Evolutionary conservation across 2,113 vertebrate genomes (phyloP).

Genomic region (Phodopus roborovskii): DNA sequence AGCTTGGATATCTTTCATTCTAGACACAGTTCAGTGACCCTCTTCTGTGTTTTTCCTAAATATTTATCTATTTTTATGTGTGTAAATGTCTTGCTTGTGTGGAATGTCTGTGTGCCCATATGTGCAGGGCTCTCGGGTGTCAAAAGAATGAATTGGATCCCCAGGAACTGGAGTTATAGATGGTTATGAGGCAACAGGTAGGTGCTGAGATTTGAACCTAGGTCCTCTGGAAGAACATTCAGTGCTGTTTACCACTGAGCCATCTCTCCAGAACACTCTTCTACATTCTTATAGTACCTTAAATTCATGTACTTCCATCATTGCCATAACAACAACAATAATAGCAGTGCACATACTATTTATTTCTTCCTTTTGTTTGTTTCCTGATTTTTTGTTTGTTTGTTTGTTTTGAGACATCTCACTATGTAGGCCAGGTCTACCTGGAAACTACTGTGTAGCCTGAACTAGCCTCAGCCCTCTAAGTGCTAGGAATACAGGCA

Average conservation of each 20-base stretch:
- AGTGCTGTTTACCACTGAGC: background rate
- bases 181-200: background rate
- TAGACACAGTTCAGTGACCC: background rate
- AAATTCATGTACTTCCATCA: slow-evolving; percentile 30
- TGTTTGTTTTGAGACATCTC: background rate
- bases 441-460: background rate
- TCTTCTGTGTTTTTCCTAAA: slow-evolving; percentile 8
- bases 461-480: background rate
- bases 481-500: background rate
- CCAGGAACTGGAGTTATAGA: background rate
- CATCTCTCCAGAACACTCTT: background rate
- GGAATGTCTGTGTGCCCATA: background rate
- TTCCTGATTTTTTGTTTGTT: background rate
- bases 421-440: background rate
- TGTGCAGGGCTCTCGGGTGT: background rate
- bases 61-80: background rate
- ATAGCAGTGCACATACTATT: background rate
- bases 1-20: background rate
- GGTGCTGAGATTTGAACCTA: background rate
- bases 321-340: background rate
- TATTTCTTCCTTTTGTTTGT: background rate
- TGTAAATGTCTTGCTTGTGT: background rate
- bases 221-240: background rate
- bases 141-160: background rate
- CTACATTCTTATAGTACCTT: background rate